Evolutionary conservation across 2,888 invertebrate genomes (phyloP).

Genomic region (Lasioglossum vierecki): DNA sequence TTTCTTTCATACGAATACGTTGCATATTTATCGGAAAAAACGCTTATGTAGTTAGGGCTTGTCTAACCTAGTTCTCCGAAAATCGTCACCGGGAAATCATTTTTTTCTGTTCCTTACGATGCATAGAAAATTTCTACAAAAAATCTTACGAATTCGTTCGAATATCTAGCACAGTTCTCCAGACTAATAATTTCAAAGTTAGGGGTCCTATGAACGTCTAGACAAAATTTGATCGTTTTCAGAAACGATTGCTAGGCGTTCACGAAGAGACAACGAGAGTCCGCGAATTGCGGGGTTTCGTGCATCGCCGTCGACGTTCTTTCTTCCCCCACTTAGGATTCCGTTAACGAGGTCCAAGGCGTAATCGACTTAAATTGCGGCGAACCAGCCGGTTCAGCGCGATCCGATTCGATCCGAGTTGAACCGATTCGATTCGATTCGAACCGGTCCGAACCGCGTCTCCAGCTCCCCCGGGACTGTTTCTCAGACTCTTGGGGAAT

Average conservation of each 20-base stretch:
- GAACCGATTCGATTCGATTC: slow-evolving; percentile 8
- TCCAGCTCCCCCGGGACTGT: not conserved
- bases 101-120: too few species aligned
- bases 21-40: not conserved
- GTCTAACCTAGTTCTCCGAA: too few species aligned
- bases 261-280: not conserved
- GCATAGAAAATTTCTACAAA: too few species aligned
- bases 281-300: not conserved
- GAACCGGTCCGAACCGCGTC: slow-evolving; percentile 9
- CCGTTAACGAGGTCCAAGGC: slow-evolving; percentile 22
- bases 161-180: too few species aligned
- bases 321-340: slow-evolving; percentile 1
- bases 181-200: too few species aligned
- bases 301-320: not conserved
- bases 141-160: too few species aligned
- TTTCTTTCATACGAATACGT: not conserved
- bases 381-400: slow-evolving; percentile 34
- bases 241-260: not conserved
- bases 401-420: slow-evolving; percentile 18
- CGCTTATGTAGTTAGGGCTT: not conserved
- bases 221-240: not conserved
- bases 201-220: not conserved
- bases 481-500: not conserved
- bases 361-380: slow-evolving; percentile 39
- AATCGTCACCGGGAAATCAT: too few species aligned